phyloP scores from a whole-genome alignment of 2,113 vertebrate species.

The Phyllopteryx taeniolatus region DNA sequence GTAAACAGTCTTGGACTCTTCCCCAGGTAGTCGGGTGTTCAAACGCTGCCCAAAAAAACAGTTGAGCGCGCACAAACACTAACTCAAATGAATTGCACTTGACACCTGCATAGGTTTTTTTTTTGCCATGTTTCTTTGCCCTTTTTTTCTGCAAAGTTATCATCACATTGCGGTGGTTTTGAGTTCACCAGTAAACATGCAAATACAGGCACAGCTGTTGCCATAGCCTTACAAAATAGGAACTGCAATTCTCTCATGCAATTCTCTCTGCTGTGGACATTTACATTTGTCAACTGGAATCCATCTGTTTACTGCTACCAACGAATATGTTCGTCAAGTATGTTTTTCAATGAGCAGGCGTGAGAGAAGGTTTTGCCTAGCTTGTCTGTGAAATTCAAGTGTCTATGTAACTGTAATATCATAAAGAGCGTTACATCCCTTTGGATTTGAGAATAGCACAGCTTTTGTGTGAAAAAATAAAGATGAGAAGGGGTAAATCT shows the following conservation, averaged over 20 bases:
- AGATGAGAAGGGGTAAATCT: too few relatives aligned
- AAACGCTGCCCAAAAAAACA: constrained; percentile 38
- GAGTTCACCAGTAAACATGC: not conserved
- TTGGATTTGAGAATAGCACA: too few relatives aligned
- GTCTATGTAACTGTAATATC: too few relatives aligned
- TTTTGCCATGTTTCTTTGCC: not conserved
- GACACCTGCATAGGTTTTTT: not conserved
- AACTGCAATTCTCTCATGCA: not conserved
- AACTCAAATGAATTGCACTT: constrained; percentile 13
- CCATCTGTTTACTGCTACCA: too few relatives aligned
- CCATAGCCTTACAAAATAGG: too few relatives aligned
- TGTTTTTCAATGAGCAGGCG: not conserved
- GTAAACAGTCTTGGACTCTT: constrained; percentile 44
- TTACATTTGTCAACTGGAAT: too few relatives aligned
- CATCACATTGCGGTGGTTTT: not conserved
- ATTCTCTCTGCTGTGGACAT: not conserved
- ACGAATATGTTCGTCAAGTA: too few relatives aligned
- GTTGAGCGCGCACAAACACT: constrained; percentile 24
- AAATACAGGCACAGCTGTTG: not conserved
- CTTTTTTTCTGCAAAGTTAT: not conserved
- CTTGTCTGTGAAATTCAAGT: too few relatives aligned
- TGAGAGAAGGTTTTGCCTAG: too few relatives aligned
- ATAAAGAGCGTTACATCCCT: too few relatives aligned
- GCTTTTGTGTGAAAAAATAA: too few relatives aligned
- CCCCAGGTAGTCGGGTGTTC: constrained; percentile 38